Conservation (phyloP, 2,113 vertebrate species). For the Crotalus tigris region DNA sequence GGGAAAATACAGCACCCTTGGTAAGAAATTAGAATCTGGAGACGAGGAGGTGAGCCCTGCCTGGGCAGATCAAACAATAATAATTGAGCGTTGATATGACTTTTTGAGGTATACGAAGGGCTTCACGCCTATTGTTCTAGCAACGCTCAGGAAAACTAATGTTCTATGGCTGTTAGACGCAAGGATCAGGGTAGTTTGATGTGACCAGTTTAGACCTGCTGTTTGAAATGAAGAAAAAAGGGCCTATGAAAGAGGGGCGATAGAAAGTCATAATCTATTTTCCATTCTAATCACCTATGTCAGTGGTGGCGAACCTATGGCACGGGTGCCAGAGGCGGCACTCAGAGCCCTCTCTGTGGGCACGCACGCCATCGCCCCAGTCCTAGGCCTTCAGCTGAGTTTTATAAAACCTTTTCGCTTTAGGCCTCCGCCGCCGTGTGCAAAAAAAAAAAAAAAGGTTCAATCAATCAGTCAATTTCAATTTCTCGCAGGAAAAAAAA, state of each 20-base stretch:
- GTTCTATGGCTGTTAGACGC: neutral
- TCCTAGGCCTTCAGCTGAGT: too few species aligned
- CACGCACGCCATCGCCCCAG: too few species aligned
- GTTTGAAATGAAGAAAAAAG: neutral
- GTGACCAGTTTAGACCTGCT: neutral
- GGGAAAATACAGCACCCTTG: slow-evolving; percentile 25
- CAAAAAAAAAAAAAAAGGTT: too few species aligned
- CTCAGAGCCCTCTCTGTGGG: too few species aligned
- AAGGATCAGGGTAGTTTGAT: neutral
- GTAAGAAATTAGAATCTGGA: slow-evolving; percentile 15
- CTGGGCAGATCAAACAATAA: slow-evolving; percentile 19
- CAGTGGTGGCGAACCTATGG: too few species aligned
- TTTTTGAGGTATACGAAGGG: neutral
- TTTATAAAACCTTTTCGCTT: too few species aligned
- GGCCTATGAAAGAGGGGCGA: neutral
- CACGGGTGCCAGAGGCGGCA: too few species aligned
- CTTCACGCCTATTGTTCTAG: neutral
- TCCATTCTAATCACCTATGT: neutral
- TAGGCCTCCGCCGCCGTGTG: too few species aligned
- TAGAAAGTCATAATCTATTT: neutral
- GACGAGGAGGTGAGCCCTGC: slow-evolving; percentile 7
- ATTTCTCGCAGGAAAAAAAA: too few species aligned
- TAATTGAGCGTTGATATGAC: too few species aligned
- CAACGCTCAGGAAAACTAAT: neutral
- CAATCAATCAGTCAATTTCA: too few species aligned